A percentile compares a stretch with the other conserved stretches of the same genome.
phyloP scores from a whole-genome alignment of 2,888 invertebrate genomes.

The Pelosia muscerda region DNA sequence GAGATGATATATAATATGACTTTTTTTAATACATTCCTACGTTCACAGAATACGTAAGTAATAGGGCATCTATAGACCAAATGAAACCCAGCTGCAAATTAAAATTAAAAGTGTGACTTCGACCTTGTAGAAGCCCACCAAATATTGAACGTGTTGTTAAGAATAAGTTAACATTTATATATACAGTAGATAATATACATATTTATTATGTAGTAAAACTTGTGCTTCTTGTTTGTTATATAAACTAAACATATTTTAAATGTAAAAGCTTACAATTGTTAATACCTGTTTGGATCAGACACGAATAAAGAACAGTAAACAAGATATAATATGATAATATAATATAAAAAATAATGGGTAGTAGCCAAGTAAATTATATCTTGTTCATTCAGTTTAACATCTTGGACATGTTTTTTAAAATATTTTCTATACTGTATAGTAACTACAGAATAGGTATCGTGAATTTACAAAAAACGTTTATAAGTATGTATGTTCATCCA shows the following conservation, averaged over 20 bases:
- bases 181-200: constrained; percentile 21
- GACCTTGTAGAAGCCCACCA: constrained; percentile 39
- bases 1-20: too few relatives aligned
- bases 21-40: background rate
- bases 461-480: too few relatives aligned
- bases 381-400: background rate
- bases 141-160: constrained; percentile 23
- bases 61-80: background rate
- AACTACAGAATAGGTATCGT: too few relatives aligned
- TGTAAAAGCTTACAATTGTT: background rate
- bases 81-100: background rate
- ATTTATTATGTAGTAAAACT: constrained; percentile 24
- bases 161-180: constrained; percentile 28
- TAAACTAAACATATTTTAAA: background rate
- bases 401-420: background rate
- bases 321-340: too few relatives aligned
- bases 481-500: too few relatives aligned
- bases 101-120: constrained; percentile 27
- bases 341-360: too few relatives aligned
- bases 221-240: constrained; percentile 30
- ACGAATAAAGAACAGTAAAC: background rate
- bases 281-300: background rate
- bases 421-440: too few relatives aligned
- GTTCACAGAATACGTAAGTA: background rate
- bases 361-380: background rate